Base-by-base conservation (phyloP, 2,797 vertebrate genomes). In the Karalla daura region DNA sequence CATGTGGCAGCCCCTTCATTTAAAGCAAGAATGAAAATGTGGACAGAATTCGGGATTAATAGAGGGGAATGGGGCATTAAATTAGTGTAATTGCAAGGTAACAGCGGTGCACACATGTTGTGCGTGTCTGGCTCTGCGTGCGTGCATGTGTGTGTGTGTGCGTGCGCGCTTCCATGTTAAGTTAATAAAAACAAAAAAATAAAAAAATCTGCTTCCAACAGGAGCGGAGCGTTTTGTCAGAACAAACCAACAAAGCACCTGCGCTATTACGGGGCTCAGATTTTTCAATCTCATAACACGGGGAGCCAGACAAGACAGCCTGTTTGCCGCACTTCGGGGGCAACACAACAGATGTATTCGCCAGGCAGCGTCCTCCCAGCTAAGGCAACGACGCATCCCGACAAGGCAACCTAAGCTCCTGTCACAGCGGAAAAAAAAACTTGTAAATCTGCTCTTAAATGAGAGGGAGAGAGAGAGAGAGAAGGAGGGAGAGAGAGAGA, bases 61-160 rank as follows among this genome's bases (percentile, higher is more conserved):
- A 89, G 86, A 76, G 78, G 89, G 76, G 86, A 90, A 90, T 88
- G 88, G 80, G 76, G 80, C 89, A 88, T 92, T 91, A 87, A 92
- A 92, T 92, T 80, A 84, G 85, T 70, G 76, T 88, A 80, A 89
- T 86, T 84, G 81, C 62, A 33, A 79, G 53, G 66, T 69, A 87
- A 84, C 58, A 30, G 52, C 27, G 2, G 50, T 23, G 24, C 14
- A 11, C 46, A 41, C 13, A 2, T 72, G 51, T n/a, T 44, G 36
- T 68, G 61, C 41, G 20, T 56, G 25, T 45, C 27, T 60, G 35
- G 50, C 49, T 21, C 15, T 36, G 17, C 18, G 45, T n/a, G n/a
- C n/a, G n/a, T 49, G 45, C 13, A 2, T 72, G 51, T 44, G 36
- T 68, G 61, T 45, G 20, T 56, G 25, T 45, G 32, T 60, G 35